A percentile compares a stretch with the other conserved stretches of the same genome.
Evolutionary conservation across 1,140 invertebrate genomes (phyloP).

Genomic region (Sipha flava): DNA sequence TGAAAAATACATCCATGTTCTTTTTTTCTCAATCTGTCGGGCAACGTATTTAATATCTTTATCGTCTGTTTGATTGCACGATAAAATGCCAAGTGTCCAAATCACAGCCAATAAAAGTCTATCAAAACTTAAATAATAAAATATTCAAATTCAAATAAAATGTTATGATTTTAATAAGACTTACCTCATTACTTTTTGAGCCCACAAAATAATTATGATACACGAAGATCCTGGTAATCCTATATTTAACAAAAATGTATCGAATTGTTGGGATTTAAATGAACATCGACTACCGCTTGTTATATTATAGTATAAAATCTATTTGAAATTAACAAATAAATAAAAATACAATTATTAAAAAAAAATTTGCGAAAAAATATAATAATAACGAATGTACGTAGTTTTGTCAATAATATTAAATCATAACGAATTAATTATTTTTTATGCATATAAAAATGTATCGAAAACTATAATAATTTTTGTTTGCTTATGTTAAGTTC

Average conservation of each 20-base stretch:
- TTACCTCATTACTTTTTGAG: slow-evolving; percentile 13
- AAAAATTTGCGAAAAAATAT: not conserved
- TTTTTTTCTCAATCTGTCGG: not conserved
- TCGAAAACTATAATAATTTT: no score
- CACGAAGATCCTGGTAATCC: slow-evolving; percentile 6
- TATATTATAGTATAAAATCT: slow-evolving; percentile 6
- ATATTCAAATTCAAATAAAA: no score
- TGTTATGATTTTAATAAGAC: no score
- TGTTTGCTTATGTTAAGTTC: no score
- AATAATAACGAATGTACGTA: no score
- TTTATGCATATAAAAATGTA: no score
- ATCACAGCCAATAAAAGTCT: slow-evolving; percentile 7
- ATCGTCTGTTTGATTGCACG: not conserved
- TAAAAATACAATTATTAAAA: not conserved
- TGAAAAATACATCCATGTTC: not conserved
- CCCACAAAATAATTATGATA: slow-evolving; percentile 8
- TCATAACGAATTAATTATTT: no score
- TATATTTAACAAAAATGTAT: slow-evolving; percentile 2
- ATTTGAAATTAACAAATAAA: not conserved
- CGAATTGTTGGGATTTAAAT: not conserved
- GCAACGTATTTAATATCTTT: slow-evolving; percentile 3
- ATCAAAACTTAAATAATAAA: slow-evolving; percentile 2
- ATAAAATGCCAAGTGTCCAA: slow-evolving; percentile 2
- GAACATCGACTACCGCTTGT: not conserved
- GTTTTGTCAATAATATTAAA: no score